phyloP scores from a whole-genome alignment of 1,140 invertebrate species.

The Parasteatoda tepidariorum region DNA sequence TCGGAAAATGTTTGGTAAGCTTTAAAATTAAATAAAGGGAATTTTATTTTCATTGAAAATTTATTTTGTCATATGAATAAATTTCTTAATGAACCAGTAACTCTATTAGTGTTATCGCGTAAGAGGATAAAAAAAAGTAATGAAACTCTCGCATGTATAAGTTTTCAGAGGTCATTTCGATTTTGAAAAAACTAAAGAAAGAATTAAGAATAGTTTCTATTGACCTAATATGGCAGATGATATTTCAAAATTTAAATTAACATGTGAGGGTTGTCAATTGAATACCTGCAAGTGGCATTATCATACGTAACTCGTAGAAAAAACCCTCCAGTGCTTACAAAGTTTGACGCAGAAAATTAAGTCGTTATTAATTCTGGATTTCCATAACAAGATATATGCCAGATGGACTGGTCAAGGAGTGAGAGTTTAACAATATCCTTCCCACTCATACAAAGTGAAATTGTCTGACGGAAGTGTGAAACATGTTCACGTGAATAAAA shows the following conservation, averaged over 20 bases:
- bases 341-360: neutral
- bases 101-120: neutral
- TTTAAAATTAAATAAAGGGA: too few species aligned
- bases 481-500: neutral
- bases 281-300: neutral
- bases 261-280: neutral
- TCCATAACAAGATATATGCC: neutral
- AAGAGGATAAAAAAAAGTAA: neutral
- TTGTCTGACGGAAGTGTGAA: neutral
- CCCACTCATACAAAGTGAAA: neutral
- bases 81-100: neutral
- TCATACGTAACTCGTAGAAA: neutral
- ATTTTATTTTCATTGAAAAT: neutral
- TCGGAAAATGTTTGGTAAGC: neutral
- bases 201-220: neutral
- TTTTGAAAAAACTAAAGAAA: neutral
- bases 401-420: neutral
- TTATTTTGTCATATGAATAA: neutral
- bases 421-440: neutral
- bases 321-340: neutral
- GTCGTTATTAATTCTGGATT: neutral
- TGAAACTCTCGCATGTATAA: neutral
- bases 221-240: neutral
- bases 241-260: neutral
- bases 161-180: neutral